Conservation (phyloP, 2,113 vertebrate species). For the Salminus brasiliensis region DNA sequence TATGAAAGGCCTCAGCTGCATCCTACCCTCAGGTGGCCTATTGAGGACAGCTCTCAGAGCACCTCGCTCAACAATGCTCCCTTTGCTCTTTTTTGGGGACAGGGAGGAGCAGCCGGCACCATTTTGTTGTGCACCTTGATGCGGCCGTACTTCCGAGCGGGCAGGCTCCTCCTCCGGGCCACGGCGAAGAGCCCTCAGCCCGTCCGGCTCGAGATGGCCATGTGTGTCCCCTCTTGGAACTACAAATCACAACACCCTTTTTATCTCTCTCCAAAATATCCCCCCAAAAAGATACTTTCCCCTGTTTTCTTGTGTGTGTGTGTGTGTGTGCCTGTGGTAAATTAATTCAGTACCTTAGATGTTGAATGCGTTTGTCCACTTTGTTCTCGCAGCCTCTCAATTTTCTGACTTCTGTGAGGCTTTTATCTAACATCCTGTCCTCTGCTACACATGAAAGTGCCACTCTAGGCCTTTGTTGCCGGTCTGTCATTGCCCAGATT, state of each 20-base stretch:
- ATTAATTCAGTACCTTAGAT: slow-evolving; percentile 79
- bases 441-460: slow-evolving; percentile 76
- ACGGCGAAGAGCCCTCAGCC: slow-evolving; percentile 32
- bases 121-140: slow-evolving; percentile 19
- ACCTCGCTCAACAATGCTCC: slow-evolving; percentile 67
- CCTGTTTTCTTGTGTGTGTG: slow-evolving; percentile 20
- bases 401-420: slow-evolving; percentile 67
- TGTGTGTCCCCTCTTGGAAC: slow-evolving; percentile 43
- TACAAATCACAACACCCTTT: slow-evolving; percentile 64
- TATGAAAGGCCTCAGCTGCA: slow-evolving; percentile 50
- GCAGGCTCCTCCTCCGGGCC: not conserved
- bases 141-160: not conserved
- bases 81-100: slow-evolving; percentile 62
- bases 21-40: slow-evolving; percentile 50
- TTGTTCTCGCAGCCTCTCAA: slow-evolving; percentile 72
- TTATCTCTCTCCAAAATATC: slow-evolving; percentile 77
- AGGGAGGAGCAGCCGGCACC: slow-evolving; percentile 3
- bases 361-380: slow-evolving; percentile 72
- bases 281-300: slow-evolving; percentile 65
- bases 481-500: slow-evolving; percentile 60
- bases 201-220: slow-evolving; percentile 21
- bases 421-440: slow-evolving; percentile 81
- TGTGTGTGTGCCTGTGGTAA: slow-evolving; percentile 13
- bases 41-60: slow-evolving; percentile 44
- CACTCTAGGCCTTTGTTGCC: slow-evolving; percentile 66